Evolutionary conservation across 2,797 vertebrate species (phyloP).

Genomic region (Mormyrops boulengeri): DNA sequence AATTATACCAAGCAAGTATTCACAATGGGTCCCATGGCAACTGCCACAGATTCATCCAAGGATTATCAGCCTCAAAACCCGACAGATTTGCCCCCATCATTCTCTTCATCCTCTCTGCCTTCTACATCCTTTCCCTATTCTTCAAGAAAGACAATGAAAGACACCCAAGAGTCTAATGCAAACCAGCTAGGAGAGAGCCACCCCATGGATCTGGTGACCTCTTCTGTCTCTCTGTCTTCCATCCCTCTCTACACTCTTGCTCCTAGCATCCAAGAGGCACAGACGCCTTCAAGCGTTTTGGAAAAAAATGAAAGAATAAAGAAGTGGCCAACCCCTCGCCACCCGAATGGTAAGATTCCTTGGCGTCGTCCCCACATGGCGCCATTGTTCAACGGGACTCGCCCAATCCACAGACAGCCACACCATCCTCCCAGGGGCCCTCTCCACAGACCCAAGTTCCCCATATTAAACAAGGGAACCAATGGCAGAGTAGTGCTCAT

Average conservation of each 20-base stretch:
- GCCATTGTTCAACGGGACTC: slow-evolving; percentile 42
- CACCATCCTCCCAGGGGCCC: slow-evolving; percentile 31
- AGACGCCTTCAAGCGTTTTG: neutral
- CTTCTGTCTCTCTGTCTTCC: slow-evolving; percentile 13
- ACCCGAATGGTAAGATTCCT: slow-evolving; percentile 9
- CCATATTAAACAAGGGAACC: slow-evolving; percentile 27
- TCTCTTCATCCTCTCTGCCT: neutral
- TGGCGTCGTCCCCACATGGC: neutral
- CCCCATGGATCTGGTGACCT: neutral
- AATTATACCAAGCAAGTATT: neutral
- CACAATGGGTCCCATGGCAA: neutral
- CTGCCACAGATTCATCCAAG: neutral
- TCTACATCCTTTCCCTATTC: neutral
- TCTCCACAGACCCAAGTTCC: slow-evolving; percentile 23
- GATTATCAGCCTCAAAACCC: neutral
- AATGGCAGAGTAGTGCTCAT: neutral
- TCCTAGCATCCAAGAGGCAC: neutral
- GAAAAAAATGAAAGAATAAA: slow-evolving; percentile 20
- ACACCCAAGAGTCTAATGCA: neutral
- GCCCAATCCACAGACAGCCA: slow-evolving; percentile 27
- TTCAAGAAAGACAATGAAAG: slow-evolving; percentile 18
- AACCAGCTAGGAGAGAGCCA: neutral
- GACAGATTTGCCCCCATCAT: slow-evolving; percentile 7
- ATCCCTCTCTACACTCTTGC: neutral
- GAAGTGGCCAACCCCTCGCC: slow-evolving; percentile 2